phyloP scores from a whole-genome alignment of 2,797 vertebrate species.

The Sebastiscus tertius region DNA sequence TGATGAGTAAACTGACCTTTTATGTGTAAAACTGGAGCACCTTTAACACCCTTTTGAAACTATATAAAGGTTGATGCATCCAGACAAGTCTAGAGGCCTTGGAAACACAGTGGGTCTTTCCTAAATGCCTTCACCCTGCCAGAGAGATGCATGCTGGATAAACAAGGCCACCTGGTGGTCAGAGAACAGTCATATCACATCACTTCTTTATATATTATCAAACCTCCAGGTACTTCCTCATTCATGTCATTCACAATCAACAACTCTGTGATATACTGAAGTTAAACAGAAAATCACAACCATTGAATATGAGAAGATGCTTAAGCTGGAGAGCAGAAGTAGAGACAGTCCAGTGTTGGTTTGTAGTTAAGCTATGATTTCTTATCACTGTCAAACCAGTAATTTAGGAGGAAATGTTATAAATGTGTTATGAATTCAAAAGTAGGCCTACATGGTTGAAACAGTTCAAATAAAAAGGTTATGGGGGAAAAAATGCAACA shows the following conservation, averaged over 20 bases:
- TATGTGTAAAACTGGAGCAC: neutral
- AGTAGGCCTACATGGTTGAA: neutral
- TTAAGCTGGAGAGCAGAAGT: neutral
- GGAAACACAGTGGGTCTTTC: neutral
- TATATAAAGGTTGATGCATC: neutral
- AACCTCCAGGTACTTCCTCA: neutral
- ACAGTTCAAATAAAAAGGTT: neutral
- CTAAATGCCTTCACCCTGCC: neutral
- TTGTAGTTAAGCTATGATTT: neutral
- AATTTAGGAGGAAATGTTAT: neutral
- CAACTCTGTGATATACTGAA: neutral
- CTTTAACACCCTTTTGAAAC: neutral
- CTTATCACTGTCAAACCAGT: neutral
- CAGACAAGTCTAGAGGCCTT: neutral
- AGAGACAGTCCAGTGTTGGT: neutral
- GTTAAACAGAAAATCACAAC: neutral
- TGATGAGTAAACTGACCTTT: neutral
- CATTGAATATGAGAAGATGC: neutral
- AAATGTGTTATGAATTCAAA: neutral
- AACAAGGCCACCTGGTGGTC: slow-evolving; percentile 12
- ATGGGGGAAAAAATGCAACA: neutral
- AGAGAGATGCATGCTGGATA: neutral
- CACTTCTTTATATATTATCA: neutral
- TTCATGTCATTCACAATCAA: neutral
- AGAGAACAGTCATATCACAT: neutral